Conservation (phyloP, 2,797 vertebrate species). For the Helostoma temminkii region DNA sequence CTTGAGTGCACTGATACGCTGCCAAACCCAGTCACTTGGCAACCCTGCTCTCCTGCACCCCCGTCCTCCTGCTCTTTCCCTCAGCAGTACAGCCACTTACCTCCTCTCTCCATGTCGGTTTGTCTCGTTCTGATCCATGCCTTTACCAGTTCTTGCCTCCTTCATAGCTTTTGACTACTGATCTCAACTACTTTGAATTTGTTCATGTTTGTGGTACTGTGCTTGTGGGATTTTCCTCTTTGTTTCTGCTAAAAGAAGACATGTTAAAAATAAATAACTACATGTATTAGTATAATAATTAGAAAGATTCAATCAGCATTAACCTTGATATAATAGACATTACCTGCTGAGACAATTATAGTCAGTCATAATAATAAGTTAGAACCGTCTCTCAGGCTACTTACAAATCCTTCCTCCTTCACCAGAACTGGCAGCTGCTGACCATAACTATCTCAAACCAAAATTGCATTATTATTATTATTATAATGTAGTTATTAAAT, state of each 20-base stretch:
- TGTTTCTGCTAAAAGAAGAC: neutral
- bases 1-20: conserved; percentile 72
- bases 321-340: neutral
- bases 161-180: conserved; percentile 26
- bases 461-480: conserved; percentile 45
- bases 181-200: conserved; percentile 55
- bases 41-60: conserved; percentile 53
- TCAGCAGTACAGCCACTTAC: conserved; percentile 48
- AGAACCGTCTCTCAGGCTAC: conserved; percentile 35
- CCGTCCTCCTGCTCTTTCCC: conserved; percentile 49
- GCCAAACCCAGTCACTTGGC: conserved; percentile 80
- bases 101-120: conserved; percentile 47
- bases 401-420: conserved; percentile 42
- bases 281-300: neutral
- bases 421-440: conserved; percentile 65
- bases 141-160: conserved; percentile 29
- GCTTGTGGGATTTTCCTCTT: conserved; percentile 17
- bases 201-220: conserved; percentile 61
- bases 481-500: conserved; percentile 35
- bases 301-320: conserved; percentile 3
- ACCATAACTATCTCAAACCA: conserved; percentile 48
- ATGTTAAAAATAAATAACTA: neutral
- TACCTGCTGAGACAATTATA: conserved; percentile 5
- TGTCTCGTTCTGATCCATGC: conserved; percentile 56
- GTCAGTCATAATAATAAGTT: conserved; percentile 2